These are phyloP conservation scores for Calliopum simillimum DNA, from an alignment of 2,888 invertebrate species.

Conservation along the genomic window DNA sequence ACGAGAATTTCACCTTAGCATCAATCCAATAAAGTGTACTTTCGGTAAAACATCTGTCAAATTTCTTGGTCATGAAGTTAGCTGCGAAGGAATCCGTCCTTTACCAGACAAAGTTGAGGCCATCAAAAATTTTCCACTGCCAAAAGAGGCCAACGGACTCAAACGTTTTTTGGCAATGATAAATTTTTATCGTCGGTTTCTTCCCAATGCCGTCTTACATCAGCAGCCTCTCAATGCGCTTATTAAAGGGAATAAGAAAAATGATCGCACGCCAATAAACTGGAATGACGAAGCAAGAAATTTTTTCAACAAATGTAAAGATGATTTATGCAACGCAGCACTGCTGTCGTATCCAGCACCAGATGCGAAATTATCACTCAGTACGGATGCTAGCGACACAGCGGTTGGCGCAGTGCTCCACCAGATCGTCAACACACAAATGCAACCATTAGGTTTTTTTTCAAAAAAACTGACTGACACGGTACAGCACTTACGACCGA, in stretches of 20 bases:
- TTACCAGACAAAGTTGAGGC: slow-evolving; percentile 55
- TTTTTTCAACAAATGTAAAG: slow-evolving; percentile 47
- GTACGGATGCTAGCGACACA: slow-evolving; percentile 54
- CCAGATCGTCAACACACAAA: slow-evolving; percentile 47
- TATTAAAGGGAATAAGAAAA: slow-evolving; percentile 34
- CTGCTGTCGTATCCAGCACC: slow-evolving; percentile 51
- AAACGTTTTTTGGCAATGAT: slow-evolving; percentile 57
- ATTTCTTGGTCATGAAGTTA: slow-evolving; percentile 42
- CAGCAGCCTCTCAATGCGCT: slow-evolving; percentile 28
- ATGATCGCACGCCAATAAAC: slow-evolving; percentile 29
- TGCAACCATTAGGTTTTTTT: slow-evolving; percentile 61
- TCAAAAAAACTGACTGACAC: slow-evolving; percentile 54
- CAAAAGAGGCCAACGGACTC: slow-evolving; percentile 52
- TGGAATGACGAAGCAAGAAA: slow-evolving; percentile 28
- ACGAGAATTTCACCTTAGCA: slow-evolving; percentile 16
- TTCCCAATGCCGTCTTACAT: slow-evolving; percentile 44
- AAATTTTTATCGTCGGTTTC: slow-evolving; percentile 59
- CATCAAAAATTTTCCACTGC: slow-evolving; percentile 50
- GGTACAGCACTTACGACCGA: slow-evolving; percentile 61
- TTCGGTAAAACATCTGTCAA: slow-evolving; percentile 4
- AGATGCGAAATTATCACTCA: slow-evolving; percentile 49
- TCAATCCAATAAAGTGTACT: slow-evolving; percentile 29
- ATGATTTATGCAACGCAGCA: neutral
- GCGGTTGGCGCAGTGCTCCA: slow-evolving; percentile 62
- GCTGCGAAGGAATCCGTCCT: slow-evolving; percentile 47